A percentile compares a stretch with the other conserved stretches of the same genome.
Evolutionary conservation across 2,113 vertebrate genomes (phyloP).

Genomic region (Albula goreensis): DNA sequence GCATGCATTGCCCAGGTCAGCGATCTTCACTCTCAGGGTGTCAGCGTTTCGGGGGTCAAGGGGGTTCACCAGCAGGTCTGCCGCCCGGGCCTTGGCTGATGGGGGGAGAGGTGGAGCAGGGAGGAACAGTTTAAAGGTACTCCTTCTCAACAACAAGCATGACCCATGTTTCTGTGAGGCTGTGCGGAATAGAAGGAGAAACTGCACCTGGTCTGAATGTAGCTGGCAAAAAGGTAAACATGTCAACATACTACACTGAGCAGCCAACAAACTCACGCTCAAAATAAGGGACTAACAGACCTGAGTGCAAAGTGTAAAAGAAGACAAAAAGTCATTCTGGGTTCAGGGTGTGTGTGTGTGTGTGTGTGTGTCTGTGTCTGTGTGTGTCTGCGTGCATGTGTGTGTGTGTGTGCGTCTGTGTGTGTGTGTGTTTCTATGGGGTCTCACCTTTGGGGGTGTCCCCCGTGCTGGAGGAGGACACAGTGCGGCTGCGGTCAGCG

Average conservation of each 20-base stretch:
- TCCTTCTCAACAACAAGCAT: slow-evolving; percentile 8
- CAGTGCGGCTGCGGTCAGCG: slow-evolving; percentile 90
- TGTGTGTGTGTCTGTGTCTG: background rate
- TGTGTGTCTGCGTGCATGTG: background rate
- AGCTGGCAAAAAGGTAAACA: no score
- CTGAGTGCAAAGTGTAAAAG: background rate
- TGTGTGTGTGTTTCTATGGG: background rate
- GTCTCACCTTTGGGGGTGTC: slow-evolving; percentile 89
- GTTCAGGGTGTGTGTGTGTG: background rate
- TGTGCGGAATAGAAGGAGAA: no score
- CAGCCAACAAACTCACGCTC: no score
- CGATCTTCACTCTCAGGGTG: slow-evolving; percentile 80
- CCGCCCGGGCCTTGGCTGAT: slow-evolving; percentile 77
- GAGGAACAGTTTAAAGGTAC: no score
- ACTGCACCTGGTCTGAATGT: no score
- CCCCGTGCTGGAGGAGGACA: slow-evolving; percentile 94
- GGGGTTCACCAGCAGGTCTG: slow-evolving; percentile 81
- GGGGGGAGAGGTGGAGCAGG: slow-evolving; percentile 32
- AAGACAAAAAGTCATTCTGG: background rate
- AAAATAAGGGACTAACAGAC: no score
- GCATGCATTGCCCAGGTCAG: slow-evolving; percentile 85
- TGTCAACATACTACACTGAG: no score
- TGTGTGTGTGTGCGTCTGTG: background rate
- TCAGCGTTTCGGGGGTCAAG: slow-evolving; percentile 79
- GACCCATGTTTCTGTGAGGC: background rate